Evolutionary conservation across 2,113 vertebrate genomes (phyloP).

Genomic region (Clarias macrocephalus): DNA sequence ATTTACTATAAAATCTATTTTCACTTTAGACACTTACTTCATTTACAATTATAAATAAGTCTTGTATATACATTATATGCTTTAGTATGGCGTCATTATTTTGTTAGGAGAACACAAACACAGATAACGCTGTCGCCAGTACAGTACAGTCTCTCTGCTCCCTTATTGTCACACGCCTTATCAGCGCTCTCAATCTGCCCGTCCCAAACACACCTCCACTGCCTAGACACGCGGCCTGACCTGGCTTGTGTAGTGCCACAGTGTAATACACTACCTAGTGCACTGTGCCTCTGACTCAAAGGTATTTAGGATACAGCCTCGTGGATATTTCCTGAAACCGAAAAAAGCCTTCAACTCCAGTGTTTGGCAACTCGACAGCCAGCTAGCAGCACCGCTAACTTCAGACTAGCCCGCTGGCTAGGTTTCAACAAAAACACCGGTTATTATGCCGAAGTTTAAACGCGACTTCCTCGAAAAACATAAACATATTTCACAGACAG

Average conservation of each 20-base stretch:
- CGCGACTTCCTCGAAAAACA: background rate
- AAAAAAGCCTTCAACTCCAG: background rate
- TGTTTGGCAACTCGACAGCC: background rate
- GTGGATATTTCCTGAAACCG: background rate
- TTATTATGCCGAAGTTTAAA: background rate
- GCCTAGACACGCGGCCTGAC: background rate
- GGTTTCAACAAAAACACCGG: background rate
- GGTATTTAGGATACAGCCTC: background rate
- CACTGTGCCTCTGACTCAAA: background rate
- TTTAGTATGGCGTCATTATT: background rate
- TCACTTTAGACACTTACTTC: background rate
- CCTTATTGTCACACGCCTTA: background rate
- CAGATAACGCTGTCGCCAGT: background rate
- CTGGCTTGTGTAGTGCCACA: background rate
- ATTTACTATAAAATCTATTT: background rate
- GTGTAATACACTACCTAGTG: background rate
- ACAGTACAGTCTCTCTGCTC: background rate
- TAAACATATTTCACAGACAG: background rate
- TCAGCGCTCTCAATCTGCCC: background rate
- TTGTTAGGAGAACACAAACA: background rate
- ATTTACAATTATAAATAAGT: background rate
- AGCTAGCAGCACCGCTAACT: constrained; percentile 1
- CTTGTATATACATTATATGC: no score
- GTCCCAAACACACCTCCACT: background rate
- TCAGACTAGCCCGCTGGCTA: background rate